phyloP scores from a whole-genome alignment of 1,140 invertebrate genomes.

The Gryon sp. region DNA sequence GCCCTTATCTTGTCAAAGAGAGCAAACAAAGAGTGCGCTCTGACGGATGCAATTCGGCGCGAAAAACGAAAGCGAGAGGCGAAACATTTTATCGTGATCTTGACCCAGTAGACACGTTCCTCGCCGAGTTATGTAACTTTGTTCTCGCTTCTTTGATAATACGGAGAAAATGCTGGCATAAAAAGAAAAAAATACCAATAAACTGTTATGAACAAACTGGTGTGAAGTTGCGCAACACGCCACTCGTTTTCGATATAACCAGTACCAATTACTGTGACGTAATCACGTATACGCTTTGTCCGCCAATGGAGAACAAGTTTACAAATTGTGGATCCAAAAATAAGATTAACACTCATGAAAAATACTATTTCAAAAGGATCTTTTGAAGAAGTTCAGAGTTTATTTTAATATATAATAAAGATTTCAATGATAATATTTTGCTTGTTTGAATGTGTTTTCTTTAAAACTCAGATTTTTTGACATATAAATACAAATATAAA shows the following conservation, averaged over 20 bases:
- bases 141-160: constrained; percentile 29
- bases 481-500: no score
- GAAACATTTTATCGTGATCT: constrained; percentile 50
- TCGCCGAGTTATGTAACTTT: constrained; percentile 45
- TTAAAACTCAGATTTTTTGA: no score
- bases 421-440: no score
- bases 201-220: constrained; percentile 11
- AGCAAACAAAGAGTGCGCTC: constrained; percentile 38
- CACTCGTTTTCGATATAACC: no score
- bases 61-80: constrained; percentile 58
- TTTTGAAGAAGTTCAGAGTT: no score
- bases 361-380: no score
- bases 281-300: constrained; percentile 18
- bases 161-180: constrained; percentile 5
- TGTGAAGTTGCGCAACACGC: constrained; percentile 15
- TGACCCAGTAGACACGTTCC: constrained; percentile 54
- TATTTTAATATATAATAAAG: no score
- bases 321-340: constrained; percentile 1
- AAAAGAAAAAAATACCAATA: constrained; percentile 10
- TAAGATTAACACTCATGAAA: no score
- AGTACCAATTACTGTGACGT: constrained; percentile 20
- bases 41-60: constrained; percentile 19
- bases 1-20: constrained; percentile 25
- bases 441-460: no score
- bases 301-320: no score